A percentile compares a stretch with the other conserved stretches of the same genome.
Evolutionary conservation across 2,888 invertebrate species (phyloP).

Genomic region (Sminthurinus aureus): DNA sequence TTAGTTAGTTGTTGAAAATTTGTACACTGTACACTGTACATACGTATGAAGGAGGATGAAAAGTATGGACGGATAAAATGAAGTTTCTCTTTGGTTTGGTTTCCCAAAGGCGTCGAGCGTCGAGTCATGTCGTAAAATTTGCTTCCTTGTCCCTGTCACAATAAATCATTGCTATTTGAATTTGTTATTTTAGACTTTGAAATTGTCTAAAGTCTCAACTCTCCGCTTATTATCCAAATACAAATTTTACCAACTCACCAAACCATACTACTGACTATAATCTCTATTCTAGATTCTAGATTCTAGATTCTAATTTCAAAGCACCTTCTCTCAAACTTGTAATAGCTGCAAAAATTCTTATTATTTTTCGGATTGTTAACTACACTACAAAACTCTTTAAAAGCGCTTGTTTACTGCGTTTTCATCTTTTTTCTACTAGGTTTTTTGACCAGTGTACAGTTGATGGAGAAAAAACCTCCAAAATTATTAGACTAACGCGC

Average conservation of each 20-base stretch:
- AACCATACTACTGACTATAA: no score
- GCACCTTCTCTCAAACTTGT: no score
- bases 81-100: slow-evolving; percentile 7
- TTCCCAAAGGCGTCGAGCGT: slow-evolving; percentile 34
- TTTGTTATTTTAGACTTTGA: slow-evolving; percentile 19
- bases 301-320: no score
- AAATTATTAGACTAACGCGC: neutral
- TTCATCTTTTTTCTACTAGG: neutral
- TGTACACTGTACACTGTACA: neutral
- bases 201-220: neutral
- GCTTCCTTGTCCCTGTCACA: slow-evolving; percentile 36
- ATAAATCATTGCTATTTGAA: slow-evolving; percentile 34
- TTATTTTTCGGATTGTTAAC: no score
- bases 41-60: neutral
- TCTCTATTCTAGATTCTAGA: no score
- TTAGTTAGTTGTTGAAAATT: neutral
- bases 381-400: no score
- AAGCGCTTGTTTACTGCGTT: neutral
- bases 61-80: slow-evolving; percentile 14
- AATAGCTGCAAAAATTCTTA: no score
- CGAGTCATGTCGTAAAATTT: slow-evolving; percentile 35
- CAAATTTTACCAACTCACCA: neutral
- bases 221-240: slow-evolving; percentile 9
- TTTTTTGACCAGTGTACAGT: neutral
- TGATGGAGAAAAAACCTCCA: neutral